Base-by-base conservation (phyloP, 2,888 invertebrate species). In the Epinotia bilunana region DNA sequence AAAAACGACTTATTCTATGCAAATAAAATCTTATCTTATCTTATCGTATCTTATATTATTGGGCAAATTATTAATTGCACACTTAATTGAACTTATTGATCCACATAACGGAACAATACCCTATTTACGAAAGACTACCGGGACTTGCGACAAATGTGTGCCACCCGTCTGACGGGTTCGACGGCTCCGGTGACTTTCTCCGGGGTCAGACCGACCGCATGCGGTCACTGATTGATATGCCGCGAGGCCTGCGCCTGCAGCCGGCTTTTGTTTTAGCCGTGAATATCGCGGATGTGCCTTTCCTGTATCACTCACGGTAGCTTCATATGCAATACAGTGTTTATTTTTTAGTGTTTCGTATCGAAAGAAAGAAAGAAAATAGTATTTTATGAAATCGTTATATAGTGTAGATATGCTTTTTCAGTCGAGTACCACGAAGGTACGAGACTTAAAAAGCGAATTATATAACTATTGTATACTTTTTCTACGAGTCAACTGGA, bases 91-190 rank as follows among this genome's bases (percentile, higher is more conserved):
- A 64, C 23, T 28, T 28, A 65, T 39, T 39, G 13, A 33, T 7
- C 16, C 13, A 39, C 20, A 39, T 39, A 13, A 67, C 12, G 53
- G 33, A 39, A 39, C 67, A 67, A 67, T 67, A 67, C 16, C 39
- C 53, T 55, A 28, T 65, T 53, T 46, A n/a, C 28, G 53, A 39
- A 39, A 65, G 11, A 23, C n/a, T 65, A 46, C 53, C 73, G 74
- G 76, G 79, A 78, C 80, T 80, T 79, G 79, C 81, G 82, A 83
- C 82, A 81, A 84, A 87, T 87, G 86, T 90, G 80, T 88, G 90
- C 84, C 87, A 90, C 91, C 85, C 86, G 92, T 90, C 81, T 63
- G 87, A 91, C 92, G 87, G 87, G 92, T 91, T 84, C 76, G 77
- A 78, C 75, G 74, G 75, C 80, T 80, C 80, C 77, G 79, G 79